Evolutionary conservation across 2,113 vertebrate genomes (phyloP).

Genomic region (Dendrocopos noguchii): DNA sequence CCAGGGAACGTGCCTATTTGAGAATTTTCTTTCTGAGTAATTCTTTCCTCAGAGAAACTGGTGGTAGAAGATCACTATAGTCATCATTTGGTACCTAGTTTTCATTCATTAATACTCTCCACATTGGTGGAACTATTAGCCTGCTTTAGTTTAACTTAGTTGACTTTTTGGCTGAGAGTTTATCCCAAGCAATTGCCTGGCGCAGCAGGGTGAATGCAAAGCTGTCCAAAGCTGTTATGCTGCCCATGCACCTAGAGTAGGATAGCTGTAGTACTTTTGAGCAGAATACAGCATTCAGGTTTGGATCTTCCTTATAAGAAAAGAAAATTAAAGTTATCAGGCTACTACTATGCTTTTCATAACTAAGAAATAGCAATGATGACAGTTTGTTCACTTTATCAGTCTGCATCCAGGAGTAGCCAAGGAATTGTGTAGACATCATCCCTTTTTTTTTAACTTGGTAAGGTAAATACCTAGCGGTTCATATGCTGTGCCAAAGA

Average conservation of each 20-base stretch:
- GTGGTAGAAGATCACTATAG: background rate
- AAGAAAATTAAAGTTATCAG: background rate
- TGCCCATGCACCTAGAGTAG: background rate
- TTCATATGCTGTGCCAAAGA: background rate
- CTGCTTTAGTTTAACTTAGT: background rate
- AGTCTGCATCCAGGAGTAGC: background rate
- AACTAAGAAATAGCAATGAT: background rate
- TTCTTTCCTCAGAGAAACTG: background rate
- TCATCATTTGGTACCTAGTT: background rate
- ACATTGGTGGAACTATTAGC: background rate
- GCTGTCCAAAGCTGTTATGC: background rate
- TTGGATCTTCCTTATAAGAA: background rate
- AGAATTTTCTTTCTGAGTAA: background rate
- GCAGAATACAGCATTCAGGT: background rate
- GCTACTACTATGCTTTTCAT: background rate
- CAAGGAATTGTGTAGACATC: background rate
- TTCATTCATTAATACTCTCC: background rate
- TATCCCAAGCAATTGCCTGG: background rate
- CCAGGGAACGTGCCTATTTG: background rate
- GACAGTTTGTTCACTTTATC: background rate
- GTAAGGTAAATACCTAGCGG: background rate
- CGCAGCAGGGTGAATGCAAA: background rate
- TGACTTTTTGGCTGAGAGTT: background rate
- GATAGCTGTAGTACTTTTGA: background rate
- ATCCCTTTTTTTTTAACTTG: background rate